Base-by-base conservation (phyloP, 2,888 invertebrate species). In the Phymatocera aterrima region DNA sequence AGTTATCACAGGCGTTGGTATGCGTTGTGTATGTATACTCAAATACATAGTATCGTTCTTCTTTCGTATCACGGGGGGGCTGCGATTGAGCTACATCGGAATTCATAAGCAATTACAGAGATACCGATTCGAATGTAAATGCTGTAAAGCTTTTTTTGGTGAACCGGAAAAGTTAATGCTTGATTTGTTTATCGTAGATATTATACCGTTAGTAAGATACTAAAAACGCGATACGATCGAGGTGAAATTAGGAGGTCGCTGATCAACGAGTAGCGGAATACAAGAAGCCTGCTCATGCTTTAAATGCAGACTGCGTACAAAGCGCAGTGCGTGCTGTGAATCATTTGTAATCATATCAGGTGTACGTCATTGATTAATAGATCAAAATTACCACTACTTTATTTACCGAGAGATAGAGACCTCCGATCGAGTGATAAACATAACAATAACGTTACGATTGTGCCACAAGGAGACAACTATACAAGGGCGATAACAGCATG, bases 261-360 rank as follows among this genome's bases (percentile, higher is more conserved):
- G 46, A 68, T 46, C 46, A 31, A n/a, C 43, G 46, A 68, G 28
- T 18, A n/a, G n/a, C n/a, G 46, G 43, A 68, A 68, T 68, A 46
- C 37, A 12, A 43, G 28, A 1, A n/a, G n/a, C n/a, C n/a, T n/a
- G n/a, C n/a, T 18, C 64, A 21, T 8, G 64, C 21, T 64, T 21
- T 37, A 40, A 64, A 64, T 64, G 34, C 64, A 64, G 21, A 64
- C 64, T 64, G 18, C 37, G 64, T 37, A 37, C 64, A 37, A 37
- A 24, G 64, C 18, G 34, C 64, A 37, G 64, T 64, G 37, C 64
- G 37, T 34, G 34, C 34, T 64, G 34, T 18, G 21, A 64, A 64
- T 64, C 18, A 64, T 37, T 37, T 21, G n/a, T 37, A 37, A 64
- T n/a, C n/a, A 51, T 51, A n/a, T 57, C 34, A 10, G 18, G 37